Evolutionary conservation across 2,888 invertebrate genomes (phyloP).

Genomic region (Tineola bisselliella): DNA sequence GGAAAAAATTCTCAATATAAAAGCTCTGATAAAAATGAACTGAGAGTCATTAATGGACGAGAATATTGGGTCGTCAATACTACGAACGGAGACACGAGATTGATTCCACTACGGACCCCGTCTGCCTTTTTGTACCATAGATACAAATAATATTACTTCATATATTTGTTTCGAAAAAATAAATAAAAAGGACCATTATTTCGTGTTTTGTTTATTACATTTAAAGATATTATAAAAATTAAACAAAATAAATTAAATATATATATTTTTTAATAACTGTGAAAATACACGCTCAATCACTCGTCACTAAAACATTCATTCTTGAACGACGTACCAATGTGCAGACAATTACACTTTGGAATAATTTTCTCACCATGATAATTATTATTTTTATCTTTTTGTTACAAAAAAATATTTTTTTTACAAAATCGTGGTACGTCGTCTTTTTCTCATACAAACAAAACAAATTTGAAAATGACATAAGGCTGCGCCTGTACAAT

Average conservation of each 20-base stretch:
- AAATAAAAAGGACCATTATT: too few species aligned
- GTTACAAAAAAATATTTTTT: too few species aligned
- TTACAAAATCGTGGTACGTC: too few species aligned
- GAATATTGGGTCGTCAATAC: constrained; percentile 77
- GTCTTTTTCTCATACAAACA: too few species aligned
- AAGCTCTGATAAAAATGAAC: constrained; percentile 41
- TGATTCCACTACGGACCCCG: constrained; percentile 79
- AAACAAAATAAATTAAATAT: constrained; percentile 25
- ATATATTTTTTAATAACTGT: constrained; percentile 56
- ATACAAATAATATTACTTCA: constrained; percentile 18
- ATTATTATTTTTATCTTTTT: too few species aligned
- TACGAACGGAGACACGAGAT: constrained; percentile 69
- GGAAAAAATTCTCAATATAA: constrained; percentile 41
- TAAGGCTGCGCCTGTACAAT: background rate
- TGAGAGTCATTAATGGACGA: constrained; percentile 75
- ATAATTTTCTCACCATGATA: background rate
- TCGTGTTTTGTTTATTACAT: too few species aligned
- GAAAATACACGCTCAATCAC: constrained; percentile 43
- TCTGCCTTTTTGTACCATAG: constrained; percentile 79
- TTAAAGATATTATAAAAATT: background rate
- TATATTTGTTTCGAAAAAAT: too few species aligned
- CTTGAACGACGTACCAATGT: background rate
- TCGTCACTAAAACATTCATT: constrained; percentile 29
- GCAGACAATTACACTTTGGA: background rate
- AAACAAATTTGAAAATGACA: too few species aligned